phyloP scores from a whole-genome alignment of 2,888 invertebrate species.

The Odontothrips loti region DNA sequence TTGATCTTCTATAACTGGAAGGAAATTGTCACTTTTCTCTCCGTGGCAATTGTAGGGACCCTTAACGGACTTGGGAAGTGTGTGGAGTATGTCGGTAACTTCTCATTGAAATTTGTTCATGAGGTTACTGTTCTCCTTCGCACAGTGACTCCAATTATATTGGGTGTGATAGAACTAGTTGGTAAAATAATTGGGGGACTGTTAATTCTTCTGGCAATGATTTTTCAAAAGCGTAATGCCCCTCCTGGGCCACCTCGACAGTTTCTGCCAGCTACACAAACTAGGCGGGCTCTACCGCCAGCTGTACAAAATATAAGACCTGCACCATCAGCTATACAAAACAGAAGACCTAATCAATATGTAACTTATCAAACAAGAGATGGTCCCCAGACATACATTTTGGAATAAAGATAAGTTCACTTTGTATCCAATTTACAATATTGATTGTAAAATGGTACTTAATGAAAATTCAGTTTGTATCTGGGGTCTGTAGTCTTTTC shows the following conservation, averaged over 20 bases:
- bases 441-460: too few species aligned
- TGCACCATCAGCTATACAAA: too few species aligned
- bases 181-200: slow-evolving; percentile 1
- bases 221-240: neutral
- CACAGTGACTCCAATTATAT: neutral
- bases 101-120: neutral
- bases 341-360: too few species aligned
- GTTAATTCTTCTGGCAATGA: neutral
- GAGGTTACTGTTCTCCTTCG: neutral
- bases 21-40: neutral
- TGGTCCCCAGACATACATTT: too few species aligned
- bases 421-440: too few species aligned
- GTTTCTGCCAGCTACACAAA: neutral
- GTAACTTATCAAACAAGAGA: too few species aligned
- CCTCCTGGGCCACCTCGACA: neutral
- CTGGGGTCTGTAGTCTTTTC: too few species aligned
- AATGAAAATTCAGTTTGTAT: too few species aligned
- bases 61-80: neutral
- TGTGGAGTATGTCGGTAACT: neutral
- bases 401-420: too few species aligned
- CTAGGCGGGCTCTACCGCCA: neutral
- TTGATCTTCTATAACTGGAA: neutral
- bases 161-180: slow-evolving; percentile 1
- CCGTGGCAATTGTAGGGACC: neutral
- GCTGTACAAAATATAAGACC: too few species aligned